Evolutionary conservation across 2,888 invertebrate species (phyloP).

Genomic region (Candidula unifasciata): DNA sequence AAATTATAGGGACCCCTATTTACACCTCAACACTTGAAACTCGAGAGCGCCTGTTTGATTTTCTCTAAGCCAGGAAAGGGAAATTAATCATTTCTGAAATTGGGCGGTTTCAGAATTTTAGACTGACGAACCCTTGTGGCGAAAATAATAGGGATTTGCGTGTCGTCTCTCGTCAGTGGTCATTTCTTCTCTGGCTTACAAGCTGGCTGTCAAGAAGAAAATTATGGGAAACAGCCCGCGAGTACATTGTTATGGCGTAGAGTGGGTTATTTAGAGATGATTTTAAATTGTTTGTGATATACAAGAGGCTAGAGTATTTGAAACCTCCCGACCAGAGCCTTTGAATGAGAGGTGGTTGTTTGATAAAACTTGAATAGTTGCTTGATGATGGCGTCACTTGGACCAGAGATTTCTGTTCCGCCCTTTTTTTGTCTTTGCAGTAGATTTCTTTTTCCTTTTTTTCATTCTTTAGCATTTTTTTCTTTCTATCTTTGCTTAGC

Average conservation of each 20-base stretch:
- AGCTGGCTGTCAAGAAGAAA: not conserved
- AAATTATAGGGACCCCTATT: not conserved
- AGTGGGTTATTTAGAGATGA: not conserved
- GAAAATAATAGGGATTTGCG: not conserved
- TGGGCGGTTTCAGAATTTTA: not conserved
- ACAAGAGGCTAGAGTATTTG: not conserved
- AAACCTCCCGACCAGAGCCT: not conserved
- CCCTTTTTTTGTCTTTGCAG: not conserved
- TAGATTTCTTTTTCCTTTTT: not conserved
- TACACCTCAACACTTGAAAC: not conserved
- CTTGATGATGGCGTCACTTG: too few relatives aligned
- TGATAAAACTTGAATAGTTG: too few relatives aligned
- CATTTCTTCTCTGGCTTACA: not conserved
- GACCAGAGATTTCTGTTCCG: not conserved
- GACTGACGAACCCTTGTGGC: not conserved
- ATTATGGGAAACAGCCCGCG: not conserved
- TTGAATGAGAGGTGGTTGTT: too few relatives aligned
- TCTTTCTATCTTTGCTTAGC: not conserved
- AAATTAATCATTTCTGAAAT: not conserved
- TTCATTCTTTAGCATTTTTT: not conserved
- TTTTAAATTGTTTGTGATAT: not conserved
- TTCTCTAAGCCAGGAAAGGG: not conserved
- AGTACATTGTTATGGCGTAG: not conserved
- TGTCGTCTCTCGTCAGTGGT: not conserved
- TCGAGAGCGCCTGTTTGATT: not conserved